Base-by-base conservation (phyloP, 2,888 invertebrate species). In the Anthophora plumipes region DNA sequence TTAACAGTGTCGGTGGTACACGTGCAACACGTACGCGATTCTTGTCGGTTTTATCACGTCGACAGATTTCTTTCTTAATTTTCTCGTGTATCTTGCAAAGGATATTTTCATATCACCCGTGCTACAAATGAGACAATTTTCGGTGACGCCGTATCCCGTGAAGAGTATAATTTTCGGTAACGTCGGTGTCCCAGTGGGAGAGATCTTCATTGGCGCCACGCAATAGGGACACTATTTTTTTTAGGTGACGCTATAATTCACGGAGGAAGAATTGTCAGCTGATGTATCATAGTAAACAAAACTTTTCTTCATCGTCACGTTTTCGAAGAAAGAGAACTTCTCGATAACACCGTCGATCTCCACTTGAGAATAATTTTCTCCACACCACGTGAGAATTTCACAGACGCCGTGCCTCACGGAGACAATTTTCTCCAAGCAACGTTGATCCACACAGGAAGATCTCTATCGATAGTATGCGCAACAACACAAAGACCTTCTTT, bases 1-100 rank as follows among this genome's bases (percentile, higher is more conserved):
- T 77, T 64, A 77, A 74, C 64, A 64, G 57, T 7, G 54, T 41
- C 17, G 41, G n/a, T 7, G 43, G 57, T 41, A 39, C 75, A 46
- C 14, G 43, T 22, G 59, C 57, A 59, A 43, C 46, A 37, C 41
- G 43, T 12, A n/a, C 54, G n/a, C 17, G 43, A 61, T 61, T 31
- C 17, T 61, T 25, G 25, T 17, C 43, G 17, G 5, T 22, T 43
- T 25, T 61, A 7, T 6, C 17, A 25, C 17, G 41, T 8, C 8
- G 8, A 7, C 17, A 11, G 5, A 14, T 22, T 41, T 2, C 41
- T 41, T 60, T 8, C 41, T 60, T 17, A 6, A 6, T 60, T 41
- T 22, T 20, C 4, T 22, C 41, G 9, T 8, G 39, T 20, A 6
- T 20, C 14, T 20, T n/a, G 1, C 4, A 22, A 8, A 31, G 14